Base-by-base conservation (phyloP, 2,888 invertebrate genomes). In the Macrophya alboannulata region DNA sequence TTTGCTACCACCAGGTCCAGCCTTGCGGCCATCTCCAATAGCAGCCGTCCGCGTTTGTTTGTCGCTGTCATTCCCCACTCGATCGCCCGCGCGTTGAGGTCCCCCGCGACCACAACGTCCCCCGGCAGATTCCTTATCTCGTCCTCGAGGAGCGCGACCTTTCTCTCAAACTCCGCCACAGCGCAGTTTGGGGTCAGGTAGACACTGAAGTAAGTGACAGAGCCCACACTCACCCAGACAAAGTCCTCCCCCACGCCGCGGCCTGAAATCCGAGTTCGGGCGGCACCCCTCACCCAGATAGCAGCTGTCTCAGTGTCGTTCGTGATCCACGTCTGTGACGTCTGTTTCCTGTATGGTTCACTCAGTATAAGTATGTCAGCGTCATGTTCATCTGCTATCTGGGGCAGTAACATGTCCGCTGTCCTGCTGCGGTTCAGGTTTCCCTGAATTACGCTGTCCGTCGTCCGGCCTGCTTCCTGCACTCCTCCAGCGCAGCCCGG, bases 41-140 rank as follows among this genome's bases (percentile, higher is more conserved):
- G 83, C 15, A 85, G 85, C 77, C 86, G 85, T 76, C 89, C 89
- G 82, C 89, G 86, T 77, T 71, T 82, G 85, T 90, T 86, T n/a
- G 88, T 86, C n/a, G 15, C 9, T 25, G 87, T 86, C 86, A 89
- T 88, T 15, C 89, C 88, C 89, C 89, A 90, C 84, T 88, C 86
- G 79, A 86, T 37, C 12, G 86, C 87, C 45, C 83, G 55, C 12
- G 86, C 88, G 21, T 86, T 86, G 51, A 87, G 85, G 77, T 87
- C 87, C 8, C 86, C 85, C 37, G 81, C 86, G 8, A 87, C 76
- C 2, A 87, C 40, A 15, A 86, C 45, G 15, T 85, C 82, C 12
- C 85, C 86, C 12, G 68, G 31, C 55, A 65, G 45, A 0, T 81
- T 59, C 43, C 86, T 77, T 0, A 86, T 72, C 43, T 82, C 85